Evolutionary conservation across 2,888 invertebrate genomes (phyloP), one percentile per base, ranked within the genome.

Genomic region (Amiota minor): DNA sequence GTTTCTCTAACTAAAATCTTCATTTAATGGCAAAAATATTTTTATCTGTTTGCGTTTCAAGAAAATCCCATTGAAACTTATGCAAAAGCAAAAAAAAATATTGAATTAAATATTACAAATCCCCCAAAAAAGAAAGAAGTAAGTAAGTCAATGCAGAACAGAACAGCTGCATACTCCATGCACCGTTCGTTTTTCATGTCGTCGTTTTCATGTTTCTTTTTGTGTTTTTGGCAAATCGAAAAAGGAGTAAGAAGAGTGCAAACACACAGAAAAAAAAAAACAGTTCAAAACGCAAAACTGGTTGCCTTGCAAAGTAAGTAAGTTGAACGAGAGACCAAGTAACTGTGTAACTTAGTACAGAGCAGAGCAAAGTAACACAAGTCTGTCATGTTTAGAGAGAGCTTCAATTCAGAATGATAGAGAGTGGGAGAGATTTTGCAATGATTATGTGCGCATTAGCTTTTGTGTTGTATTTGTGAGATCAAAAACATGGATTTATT

Each of bases 121-220:
- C 35, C 35, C 35, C 35, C 35, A 10, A 23, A 12, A 23, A 18
- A 61, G 35, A 45, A 35, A 23, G 3, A 23, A 23, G 2, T 2
- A 23, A 23, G 1, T 2, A 23, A 35, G 35, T 2, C 35, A 35
- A 35, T 35, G 35, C 35, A 35, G 53, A 53, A 11, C 11, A 14
- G 64, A 45, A 65, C 65, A 65, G 65, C 65, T 65, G 65, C 65
- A 65, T 8, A 35, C 65, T 65, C 65, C 49, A 65, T 65, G 47
- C 16, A 65, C 49, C 16, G 47, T 49, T 65, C 47, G 12, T 61
- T 46, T 1, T 4, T n/a, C 18, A 8, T n/a, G 16, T 65, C 46
- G 6, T 61, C 14, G n/a, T n/a, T n/a, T 45, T 3, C 10, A 14
- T 23, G 23, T 23, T 53, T 14, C 16, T 14, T 14, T 14, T 53